phyloP scores from a whole-genome alignment of 64 coral and sea anemone species.

The Hydrozoanthus tunicans region DNA sequence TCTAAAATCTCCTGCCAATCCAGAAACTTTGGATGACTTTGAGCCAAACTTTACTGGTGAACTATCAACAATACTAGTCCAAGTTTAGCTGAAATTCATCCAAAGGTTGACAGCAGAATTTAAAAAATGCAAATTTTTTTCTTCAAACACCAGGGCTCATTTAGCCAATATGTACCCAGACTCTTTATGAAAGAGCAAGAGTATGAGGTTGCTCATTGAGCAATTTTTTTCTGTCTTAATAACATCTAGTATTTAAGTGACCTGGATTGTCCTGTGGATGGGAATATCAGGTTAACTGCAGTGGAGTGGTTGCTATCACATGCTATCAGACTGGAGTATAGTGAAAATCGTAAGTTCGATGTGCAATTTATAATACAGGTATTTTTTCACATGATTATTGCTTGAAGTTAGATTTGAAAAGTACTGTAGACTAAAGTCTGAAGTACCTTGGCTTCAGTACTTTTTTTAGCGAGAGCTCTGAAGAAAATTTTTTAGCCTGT shows the following conservation, averaged over 20 bases:
- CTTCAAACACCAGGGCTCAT: neutral
- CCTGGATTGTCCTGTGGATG: constrained; percentile 79
- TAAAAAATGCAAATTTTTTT: no score
- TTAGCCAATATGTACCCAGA: neutral
- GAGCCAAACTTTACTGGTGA: no score
- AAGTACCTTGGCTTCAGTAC: no score
- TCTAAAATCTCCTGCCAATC: no score
- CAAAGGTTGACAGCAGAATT: no score
- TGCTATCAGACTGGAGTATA: constrained; percentile 91
- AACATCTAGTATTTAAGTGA: constrained; percentile 79
- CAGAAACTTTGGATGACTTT: no score
- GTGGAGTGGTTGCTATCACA: constrained; percentile 92
- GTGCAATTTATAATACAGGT: neutral
- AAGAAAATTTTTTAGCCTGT: no score
- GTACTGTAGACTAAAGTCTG: no score
- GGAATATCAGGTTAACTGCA: constrained; percentile 62
- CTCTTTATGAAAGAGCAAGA: neutral
- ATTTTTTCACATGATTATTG: neutral
- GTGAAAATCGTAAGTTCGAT: constrained; percentile 85
- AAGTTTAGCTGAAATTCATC: no score
- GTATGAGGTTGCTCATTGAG: neutral
- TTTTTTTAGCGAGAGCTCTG: no score
- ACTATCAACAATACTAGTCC: no score
- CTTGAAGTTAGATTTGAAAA: no score
- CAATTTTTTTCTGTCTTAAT: neutral